Evolutionary conservation across 1,140 invertebrate genomes (phyloP), one percentile per base, ranked within the genome.

Genomic region (Drosophila parabipectinata): DNA sequence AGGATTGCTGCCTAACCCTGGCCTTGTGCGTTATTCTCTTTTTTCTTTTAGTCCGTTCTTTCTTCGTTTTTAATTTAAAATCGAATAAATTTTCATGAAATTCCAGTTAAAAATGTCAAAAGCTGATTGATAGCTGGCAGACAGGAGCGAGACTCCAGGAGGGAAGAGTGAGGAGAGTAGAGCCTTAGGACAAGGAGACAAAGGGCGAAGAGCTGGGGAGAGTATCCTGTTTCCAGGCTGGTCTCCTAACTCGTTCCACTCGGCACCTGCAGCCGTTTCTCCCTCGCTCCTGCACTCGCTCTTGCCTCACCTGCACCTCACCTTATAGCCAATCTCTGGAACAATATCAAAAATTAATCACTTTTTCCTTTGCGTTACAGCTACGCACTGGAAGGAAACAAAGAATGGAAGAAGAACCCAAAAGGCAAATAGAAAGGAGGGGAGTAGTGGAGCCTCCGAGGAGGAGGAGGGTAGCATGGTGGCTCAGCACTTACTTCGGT

Each of bases 101-200:
- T 88, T 88, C 83, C 83, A 79, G 83, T 79, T 88, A 88, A 88
- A 88, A 88, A 88, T 88, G 83, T 88, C 83, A 88, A 88, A 88
- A 88, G 79, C 83, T 88, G 83, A 88, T 88, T 88, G 83, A 88
- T 88, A 88, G 83, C 83, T 79, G 84, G 76, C 83, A 88, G 83
- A 88, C 83, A 88, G 83, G 57, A 77, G 44, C 53, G 34, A 53
- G 53, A 51, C 39, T 44, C 24, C 6, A n/a, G 5, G n/a, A 41
- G 8, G 12, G 4, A 15, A 44, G 39, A 18, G 39, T 8, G n/a
- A 7, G 7, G 34, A 37, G 10, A 37, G 1, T n/a, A 28, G 32
- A 41, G 34, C 24, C 30, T 14, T 3, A 50, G 28, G 26, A 7
- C 30, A 5, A 37, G 44, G 47, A 15, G 44, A 2, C 4, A 55